Evolutionary conservation across 2,113 vertebrate genomes (phyloP).

Genomic region (Sphyrna mokarran): DNA sequence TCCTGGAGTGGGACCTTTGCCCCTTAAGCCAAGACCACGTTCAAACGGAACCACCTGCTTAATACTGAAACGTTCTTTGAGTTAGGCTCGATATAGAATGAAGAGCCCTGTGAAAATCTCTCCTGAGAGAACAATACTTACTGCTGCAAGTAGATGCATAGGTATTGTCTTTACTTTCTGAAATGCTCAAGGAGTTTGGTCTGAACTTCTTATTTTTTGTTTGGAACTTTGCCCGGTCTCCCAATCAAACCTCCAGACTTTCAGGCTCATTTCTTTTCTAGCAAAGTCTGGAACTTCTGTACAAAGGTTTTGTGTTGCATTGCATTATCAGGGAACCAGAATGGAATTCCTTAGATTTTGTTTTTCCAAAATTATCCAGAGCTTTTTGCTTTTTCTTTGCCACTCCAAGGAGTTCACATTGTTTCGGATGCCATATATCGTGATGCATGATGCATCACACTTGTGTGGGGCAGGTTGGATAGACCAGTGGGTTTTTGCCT

Average conservation of each 20-base stretch:
- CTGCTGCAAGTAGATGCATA: not conserved
- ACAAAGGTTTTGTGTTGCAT: not conserved
- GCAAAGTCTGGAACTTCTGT: not conserved
- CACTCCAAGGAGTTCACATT: not conserved
- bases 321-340: not conserved
- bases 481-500: not conserved
- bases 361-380: not conserved
- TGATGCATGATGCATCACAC: not conserved
- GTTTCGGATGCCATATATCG: not conserved
- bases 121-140: not conserved
- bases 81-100: not conserved
- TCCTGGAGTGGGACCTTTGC: not conserved
- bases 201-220: not conserved
- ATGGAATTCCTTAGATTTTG: not conserved
- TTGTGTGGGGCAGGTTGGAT: not conserved
- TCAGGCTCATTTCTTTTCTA: not conserved
- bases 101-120: not conserved
- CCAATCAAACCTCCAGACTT: not conserved
- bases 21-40: not conserved
- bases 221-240: not conserved
- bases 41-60: not conserved
- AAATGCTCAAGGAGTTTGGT: not conserved
- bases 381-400: not conserved
- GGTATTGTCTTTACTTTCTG: not conserved
- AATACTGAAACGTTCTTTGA: not conserved